Conservation (phyloP, 2,797 vertebrate genomes). For the Forpus xanthops region DNA sequence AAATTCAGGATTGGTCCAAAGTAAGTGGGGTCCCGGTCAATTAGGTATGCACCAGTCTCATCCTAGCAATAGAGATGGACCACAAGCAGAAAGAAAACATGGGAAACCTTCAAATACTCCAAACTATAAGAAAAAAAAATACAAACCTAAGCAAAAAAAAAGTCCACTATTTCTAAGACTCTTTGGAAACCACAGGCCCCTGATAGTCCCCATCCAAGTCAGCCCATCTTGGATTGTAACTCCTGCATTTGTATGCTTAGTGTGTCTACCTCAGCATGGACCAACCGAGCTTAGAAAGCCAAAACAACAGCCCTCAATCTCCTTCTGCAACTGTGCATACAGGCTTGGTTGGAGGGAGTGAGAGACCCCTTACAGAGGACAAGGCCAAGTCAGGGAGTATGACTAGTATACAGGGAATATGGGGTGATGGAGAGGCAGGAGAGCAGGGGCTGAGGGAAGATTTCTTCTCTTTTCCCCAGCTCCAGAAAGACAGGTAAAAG, state of each 20-base stretch:
- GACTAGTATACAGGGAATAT: not conserved
- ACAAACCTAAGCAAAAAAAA: not conserved
- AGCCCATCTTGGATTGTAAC: not conserved
- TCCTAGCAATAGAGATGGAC: slow-evolving; percentile 78
- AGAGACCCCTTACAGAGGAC: not conserved
- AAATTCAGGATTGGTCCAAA: slow-evolving; percentile 98
- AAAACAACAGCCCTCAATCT: not conserved
- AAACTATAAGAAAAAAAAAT: not conserved
- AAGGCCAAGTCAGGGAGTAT: not conserved
- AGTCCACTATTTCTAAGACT: not conserved
- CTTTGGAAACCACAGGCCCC: not conserved
- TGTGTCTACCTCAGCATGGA: not conserved
- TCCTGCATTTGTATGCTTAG: not conserved
- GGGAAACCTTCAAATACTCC: not conserved
- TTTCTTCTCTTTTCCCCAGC: not conserved
- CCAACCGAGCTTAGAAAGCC: not conserved
- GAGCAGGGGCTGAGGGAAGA: not conserved
- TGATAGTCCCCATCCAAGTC: not conserved
- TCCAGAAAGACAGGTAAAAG: not conserved
- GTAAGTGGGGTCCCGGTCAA: slow-evolving; percentile 97
- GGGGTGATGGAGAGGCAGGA: not conserved
- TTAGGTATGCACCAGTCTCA: slow-evolving; percentile 93
- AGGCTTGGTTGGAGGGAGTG: not conserved
- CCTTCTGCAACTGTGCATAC: not conserved
- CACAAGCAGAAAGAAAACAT: not conserved